Base-by-base conservation (phyloP, 2,797 vertebrate species). In the Enteromius argenteus region DNA sequence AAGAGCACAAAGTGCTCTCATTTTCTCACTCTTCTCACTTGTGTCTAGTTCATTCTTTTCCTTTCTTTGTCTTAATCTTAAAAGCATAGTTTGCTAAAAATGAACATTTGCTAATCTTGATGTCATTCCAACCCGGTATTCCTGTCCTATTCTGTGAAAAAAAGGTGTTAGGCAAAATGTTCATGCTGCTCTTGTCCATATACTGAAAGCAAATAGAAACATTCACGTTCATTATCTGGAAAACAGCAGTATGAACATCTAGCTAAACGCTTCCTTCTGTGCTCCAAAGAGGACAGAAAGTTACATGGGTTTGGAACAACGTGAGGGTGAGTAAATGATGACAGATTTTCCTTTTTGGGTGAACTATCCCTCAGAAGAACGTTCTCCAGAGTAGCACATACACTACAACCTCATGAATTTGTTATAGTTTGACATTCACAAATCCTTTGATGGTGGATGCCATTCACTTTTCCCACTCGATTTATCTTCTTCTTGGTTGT, bases 1-100 rank as follows among this genome's bases (percentile, higher is more conserved):
- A 72, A 46, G 21, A 73, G 53, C 75, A 90, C 82, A 60, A 80
- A 81, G 83, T 68, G 76, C 53, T 74, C 72, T 58, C 37, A 76
- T 74, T 30, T 60, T 82, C 51, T 66, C 15, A 21, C 35, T 75
- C 64, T 39, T 79, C 71, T 62, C 5, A 51, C 60, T 13, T 42
- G n/a, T 71, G 35, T 81, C 64, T 53, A n/a, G 2, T 64, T 79
- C 53, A 66, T n/a, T 77, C 39, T 15, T 64, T 49, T 10, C 71
- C 15, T 67, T 23, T 49, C 5, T 69, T 77, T 83, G 35, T 19
- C 81, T 84, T 42, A 49, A 10, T 66, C 42, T 66, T 60, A 58
- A 58, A 32, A 14, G 17, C 10, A 15, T 23, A 46, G 27, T 46
- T 68, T 2, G 9, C 53, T 17, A 69, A 56, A 79, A 56, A 56